Evolutionary conservation across 2,797 vertebrate genomes (phyloP).

Genomic region (Nyctalus aviator): DNA sequence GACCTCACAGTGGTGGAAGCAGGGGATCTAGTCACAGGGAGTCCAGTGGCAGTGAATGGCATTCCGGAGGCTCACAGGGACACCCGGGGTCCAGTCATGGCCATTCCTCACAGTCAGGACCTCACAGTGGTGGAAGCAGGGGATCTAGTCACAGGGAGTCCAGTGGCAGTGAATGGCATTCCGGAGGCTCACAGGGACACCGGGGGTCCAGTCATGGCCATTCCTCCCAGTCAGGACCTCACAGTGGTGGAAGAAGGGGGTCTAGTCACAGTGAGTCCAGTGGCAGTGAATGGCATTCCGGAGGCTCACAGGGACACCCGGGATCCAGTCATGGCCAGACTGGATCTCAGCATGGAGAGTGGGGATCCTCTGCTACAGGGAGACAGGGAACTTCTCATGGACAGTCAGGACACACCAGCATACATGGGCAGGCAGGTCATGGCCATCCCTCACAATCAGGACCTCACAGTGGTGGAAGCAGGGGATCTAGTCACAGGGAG

Average conservation of each 20-base stretch:
- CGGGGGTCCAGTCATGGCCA: rapidly evolving
- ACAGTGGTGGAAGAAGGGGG: rapidly evolving
- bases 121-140: rapidly evolving
- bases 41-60: background rate
- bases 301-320: rapidly evolving
- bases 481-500: background rate
- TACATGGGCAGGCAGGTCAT: no score
- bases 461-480: background rate
- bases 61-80: rapidly evolving
- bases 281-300: rapidly evolving
- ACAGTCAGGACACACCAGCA: background rate
- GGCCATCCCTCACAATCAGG: background rate
- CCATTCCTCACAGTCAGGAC: rapidly evolving
- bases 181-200: rapidly evolving
- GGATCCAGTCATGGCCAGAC: rapidly evolving
- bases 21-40: background rate
- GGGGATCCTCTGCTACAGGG: background rate
- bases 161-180: background rate
- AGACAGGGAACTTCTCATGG: background rate
- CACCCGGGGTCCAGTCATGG: background rate
- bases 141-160: background rate
- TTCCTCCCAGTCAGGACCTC: rapidly evolving
- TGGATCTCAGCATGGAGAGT: background rate
- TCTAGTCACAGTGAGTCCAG: background rate
- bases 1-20: rapidly evolving